Evolutionary conservation across 2,797 vertebrate genomes (phyloP).

Genomic region (Hirundo rustica): DNA sequence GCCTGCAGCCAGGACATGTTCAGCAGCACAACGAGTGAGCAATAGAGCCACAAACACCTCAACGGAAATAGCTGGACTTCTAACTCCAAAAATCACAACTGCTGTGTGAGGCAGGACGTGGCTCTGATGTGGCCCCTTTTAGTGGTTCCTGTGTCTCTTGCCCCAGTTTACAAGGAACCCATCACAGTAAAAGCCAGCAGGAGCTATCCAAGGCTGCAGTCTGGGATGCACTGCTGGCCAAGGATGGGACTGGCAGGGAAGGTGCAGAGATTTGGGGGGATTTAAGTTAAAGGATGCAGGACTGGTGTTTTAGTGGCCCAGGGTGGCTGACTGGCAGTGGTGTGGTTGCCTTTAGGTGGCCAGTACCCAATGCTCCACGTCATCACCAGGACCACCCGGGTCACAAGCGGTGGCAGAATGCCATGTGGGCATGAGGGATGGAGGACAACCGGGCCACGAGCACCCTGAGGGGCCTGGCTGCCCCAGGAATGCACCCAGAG

Average conservation of each 20-base stretch:
- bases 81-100: not conserved
- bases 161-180: not conserved
- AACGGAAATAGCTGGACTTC: not conserved
- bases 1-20: not conserved
- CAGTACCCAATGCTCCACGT: rapidly evolving
- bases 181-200: not conserved
- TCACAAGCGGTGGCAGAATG: not conserved
- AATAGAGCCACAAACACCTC: not conserved
- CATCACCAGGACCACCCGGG: not conserved
- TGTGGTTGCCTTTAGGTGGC: not conserved
- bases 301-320: not conserved
- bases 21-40: not conserved
- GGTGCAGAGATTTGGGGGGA: not conserved
- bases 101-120: not conserved
- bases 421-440: rapidly evolving
- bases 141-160: not conserved
- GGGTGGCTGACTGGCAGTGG: not conserved
- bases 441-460: rapidly evolving
- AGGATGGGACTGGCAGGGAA: not conserved
- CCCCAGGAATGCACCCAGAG: conserved; percentile 32
- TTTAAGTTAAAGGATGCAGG: not conserved
- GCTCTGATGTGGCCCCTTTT: not conserved
- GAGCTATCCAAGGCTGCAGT: not conserved
- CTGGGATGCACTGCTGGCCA: not conserved
- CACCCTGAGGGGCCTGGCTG: not conserved